These are phyloP conservation scores for Yponomeuta evonymella DNA, from an alignment of 2,888 invertebrate genomes.

Conservation along the genomic window DNA sequence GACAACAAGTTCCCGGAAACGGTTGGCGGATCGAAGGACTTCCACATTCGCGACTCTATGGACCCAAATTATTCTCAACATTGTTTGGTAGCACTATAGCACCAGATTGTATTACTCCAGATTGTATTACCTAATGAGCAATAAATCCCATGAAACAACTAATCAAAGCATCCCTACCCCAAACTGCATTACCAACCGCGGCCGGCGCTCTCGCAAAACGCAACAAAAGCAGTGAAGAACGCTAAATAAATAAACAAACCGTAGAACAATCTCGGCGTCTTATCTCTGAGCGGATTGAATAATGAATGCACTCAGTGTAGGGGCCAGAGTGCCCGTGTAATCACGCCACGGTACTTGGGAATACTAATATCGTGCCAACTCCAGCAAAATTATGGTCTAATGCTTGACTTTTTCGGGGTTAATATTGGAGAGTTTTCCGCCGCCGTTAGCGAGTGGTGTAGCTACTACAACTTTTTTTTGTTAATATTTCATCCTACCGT, in stretches of 20 bases:
- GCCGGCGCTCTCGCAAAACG: neutral
- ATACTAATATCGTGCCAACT: neutral
- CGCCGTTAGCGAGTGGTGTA: too few relatives aligned
- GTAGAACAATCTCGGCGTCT: neutral
- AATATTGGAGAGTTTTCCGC: too few relatives aligned
- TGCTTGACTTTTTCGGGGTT: neutral
- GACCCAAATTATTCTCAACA: too few relatives aligned
- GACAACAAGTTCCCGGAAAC: too few relatives aligned
- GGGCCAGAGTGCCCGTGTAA: neutral
- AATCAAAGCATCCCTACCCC: neutral
- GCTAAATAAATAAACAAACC: constrained; percentile 3
- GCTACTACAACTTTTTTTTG: too few relatives aligned
- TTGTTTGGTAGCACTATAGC: too few relatives aligned
- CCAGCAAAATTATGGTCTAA: neutral
- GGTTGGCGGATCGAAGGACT: too few relatives aligned
- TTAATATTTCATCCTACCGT: too few relatives aligned
- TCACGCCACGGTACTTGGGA: neutral
- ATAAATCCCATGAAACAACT: too few relatives aligned
- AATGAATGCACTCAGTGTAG: neutral
- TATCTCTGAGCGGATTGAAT: neutral
- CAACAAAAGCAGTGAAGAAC: neutral
- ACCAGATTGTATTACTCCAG: too few relatives aligned
- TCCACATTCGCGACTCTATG: too few relatives aligned
- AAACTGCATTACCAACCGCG: neutral
- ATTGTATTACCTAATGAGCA: too few relatives aligned